A percentile compares a stretch with the other conserved stretches of the same genome.
Evolutionary conservation across 2,797 vertebrate genomes (phyloP).

Genomic region (Danio kyathit): DNA sequence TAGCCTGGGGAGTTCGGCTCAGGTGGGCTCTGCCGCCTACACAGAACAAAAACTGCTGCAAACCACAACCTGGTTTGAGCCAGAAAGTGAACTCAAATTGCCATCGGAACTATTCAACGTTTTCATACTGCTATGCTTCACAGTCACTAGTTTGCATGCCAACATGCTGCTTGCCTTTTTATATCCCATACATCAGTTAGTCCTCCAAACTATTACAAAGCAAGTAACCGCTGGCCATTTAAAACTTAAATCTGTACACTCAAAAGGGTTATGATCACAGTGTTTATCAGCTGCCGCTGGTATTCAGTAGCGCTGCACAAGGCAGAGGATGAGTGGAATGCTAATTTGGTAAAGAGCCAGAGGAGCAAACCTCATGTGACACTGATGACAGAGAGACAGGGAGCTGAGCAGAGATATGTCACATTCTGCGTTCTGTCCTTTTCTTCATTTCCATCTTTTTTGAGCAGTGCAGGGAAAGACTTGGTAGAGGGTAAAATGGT

Average conservation of each 20-base stretch:
- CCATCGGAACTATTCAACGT: not conserved
- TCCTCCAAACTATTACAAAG: conserved; percentile 13
- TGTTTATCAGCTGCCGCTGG: conserved; percentile 34
- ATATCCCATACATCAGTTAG: not conserved
- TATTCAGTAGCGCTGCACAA: conserved; percentile 2
- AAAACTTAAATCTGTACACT: conserved; percentile 1
- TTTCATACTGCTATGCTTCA: not conserved
- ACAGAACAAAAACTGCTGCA: conserved; percentile 8
- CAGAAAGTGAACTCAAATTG: not conserved
- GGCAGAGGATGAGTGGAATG: conserved; percentile 30
- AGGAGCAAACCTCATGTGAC: conserved; percentile 20
- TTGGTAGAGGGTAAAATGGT: not conserved
- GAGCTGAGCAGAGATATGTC: conserved; percentile 25
- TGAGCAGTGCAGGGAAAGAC: not conserved
- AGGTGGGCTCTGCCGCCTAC: conserved; percentile 11
- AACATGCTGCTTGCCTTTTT: conserved; percentile 10
- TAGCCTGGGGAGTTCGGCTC: conserved; percentile 9
- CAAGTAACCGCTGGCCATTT: conserved; percentile 8
- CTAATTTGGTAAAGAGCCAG: conserved; percentile 33
- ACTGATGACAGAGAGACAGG: conserved; percentile 27
- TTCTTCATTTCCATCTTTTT: conserved; percentile 3
- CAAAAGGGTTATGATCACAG: not conserved
- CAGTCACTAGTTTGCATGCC: not conserved
- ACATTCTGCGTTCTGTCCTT: conserved; percentile 17
- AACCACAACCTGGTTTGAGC: not conserved